Conservation (phyloP, 2,113 vertebrate genomes). For the Tauraco erythrolophus region DNA sequence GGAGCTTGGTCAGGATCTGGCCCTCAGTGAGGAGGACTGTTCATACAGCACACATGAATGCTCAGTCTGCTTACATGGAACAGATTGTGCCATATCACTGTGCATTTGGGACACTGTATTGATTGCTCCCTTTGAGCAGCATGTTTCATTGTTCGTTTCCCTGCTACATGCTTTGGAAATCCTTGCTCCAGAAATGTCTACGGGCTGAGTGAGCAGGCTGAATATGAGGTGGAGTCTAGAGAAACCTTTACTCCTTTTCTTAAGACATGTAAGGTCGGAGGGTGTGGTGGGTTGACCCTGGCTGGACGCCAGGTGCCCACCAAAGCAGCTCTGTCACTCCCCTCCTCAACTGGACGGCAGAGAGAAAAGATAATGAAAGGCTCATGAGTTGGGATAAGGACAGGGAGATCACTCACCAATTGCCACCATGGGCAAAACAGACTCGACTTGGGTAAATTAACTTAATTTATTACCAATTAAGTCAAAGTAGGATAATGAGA, state of each 20-base stretch:
- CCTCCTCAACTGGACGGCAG: no score
- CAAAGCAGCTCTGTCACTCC: no score
- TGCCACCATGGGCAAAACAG: no score
- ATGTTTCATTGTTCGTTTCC: not conserved
- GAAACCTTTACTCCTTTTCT: not conserved
- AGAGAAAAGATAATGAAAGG: no score
- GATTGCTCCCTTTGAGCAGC: not conserved
- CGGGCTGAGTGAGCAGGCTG: not conserved
- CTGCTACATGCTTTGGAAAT: not conserved
- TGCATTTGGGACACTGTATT: not conserved
- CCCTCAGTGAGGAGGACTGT: not conserved
- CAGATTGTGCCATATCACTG: not conserved
- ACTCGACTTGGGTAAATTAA: no score
- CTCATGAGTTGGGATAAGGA: no score
- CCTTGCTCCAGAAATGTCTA: not conserved
- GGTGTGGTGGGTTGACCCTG: no score
- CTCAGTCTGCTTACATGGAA: accelerated
- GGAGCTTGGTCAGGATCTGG: not conserved
- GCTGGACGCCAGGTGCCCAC: no score
- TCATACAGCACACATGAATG: not conserved
- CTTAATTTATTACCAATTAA: no score
- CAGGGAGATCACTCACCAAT: no score
- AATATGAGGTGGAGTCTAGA: not conserved
- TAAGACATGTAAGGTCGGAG: accelerated
- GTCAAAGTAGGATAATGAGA: no score